phyloP scores from a whole-genome alignment of 1,140 invertebrate species.

The Cataglyphis hispanica region DNA sequence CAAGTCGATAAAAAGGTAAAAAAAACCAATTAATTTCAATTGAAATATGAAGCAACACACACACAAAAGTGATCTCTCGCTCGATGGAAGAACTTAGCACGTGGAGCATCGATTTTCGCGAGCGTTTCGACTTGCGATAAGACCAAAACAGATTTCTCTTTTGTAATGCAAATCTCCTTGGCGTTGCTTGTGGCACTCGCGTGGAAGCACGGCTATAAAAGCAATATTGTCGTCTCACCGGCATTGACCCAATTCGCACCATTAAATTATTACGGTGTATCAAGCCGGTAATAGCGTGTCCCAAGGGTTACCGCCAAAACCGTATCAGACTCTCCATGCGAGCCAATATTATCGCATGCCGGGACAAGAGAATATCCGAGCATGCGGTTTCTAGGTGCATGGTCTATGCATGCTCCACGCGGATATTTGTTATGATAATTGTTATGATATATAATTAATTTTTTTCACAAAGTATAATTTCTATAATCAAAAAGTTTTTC shows the following conservation, averaged over 20 bases:
- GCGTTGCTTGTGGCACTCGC: neutral
- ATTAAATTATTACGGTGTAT: slow-evolving; percentile 74
- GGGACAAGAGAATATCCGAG: slow-evolving; percentile 31
- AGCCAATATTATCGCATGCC: slow-evolving; percentile 65
- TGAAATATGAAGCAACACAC: neutral
- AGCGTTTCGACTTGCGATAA: slow-evolving; percentile 42
- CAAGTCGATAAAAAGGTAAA: slow-evolving; percentile 22
- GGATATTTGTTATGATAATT: no score
- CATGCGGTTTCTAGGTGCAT: neutral
- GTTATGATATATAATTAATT: no score
- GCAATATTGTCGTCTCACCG: slow-evolving; percentile 67
- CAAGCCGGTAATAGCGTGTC: slow-evolving; percentile 68
- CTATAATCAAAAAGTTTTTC: neutral
- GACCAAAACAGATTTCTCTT: slow-evolving; percentile 51
- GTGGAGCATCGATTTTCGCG: slow-evolving; percentile 11
- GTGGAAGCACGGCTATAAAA: slow-evolving; percentile 61
- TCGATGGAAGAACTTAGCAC: neutral
- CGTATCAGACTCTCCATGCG: slow-evolving; percentile 62
- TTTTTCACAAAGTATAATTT: neutral
- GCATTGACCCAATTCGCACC: slow-evolving; percentile 73
- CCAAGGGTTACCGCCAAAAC: slow-evolving; percentile 66
- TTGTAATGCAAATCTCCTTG: slow-evolving; percentile 69
- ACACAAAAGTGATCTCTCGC: neutral
- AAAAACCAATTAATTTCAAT: slow-evolving; percentile 9
- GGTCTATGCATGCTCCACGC: neutral